Conservation (phyloP, 2,888 invertebrate genomes). For the Cynaeus angustus region DNA sequence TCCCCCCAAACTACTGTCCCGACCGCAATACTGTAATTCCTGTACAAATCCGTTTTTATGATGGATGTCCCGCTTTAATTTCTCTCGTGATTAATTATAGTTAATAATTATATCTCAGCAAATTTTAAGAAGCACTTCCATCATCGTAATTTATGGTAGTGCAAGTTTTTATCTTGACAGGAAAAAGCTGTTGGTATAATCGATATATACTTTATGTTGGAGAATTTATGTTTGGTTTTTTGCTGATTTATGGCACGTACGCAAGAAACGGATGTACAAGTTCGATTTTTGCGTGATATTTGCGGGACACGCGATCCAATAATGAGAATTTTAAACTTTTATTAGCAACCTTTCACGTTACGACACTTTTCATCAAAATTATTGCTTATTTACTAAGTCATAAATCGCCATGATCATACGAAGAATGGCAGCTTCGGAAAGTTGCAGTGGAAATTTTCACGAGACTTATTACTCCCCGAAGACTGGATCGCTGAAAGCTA, state of each 20-base stretch:
- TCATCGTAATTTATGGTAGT: conserved; percentile 11
- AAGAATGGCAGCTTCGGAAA: conserved; percentile 3
- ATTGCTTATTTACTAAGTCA: neutral
- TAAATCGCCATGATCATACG: neutral
- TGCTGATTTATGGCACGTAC: conserved; percentile 5
- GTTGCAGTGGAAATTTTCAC: conserved; percentile 2
- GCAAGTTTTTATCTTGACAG: conserved; percentile 13
- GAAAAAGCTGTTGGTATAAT: conserved; percentile 4
- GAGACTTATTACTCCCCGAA: conserved; percentile 12
- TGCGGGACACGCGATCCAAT: neutral
- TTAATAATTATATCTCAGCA: conserved; percentile 10
- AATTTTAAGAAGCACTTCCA: conserved; percentile 11
- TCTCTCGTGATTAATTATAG: conserved; percentile 6
- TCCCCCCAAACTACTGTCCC: neutral
- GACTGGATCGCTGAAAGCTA: conserved; percentile 12
- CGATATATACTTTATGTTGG: conserved; percentile 15
- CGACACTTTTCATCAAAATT: conserved; percentile 1
- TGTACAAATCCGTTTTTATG: conserved; percentile 1
- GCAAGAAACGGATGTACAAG: conserved; percentile 7
- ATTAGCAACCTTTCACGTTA: conserved; percentile 17
- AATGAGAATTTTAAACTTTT: conserved; percentile 16
- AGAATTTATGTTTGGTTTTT: conserved; percentile 26
- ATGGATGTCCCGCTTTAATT: neutral
- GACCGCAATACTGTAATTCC: neutral
- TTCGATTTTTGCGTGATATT: neutral